A percentile compares a stretch with the other conserved stretches of the same genome.
These are phyloP conservation scores for Alexandromys fortis DNA, from an alignment of 2,113 vertebrate genomes.

Conservation along the genomic window DNA sequence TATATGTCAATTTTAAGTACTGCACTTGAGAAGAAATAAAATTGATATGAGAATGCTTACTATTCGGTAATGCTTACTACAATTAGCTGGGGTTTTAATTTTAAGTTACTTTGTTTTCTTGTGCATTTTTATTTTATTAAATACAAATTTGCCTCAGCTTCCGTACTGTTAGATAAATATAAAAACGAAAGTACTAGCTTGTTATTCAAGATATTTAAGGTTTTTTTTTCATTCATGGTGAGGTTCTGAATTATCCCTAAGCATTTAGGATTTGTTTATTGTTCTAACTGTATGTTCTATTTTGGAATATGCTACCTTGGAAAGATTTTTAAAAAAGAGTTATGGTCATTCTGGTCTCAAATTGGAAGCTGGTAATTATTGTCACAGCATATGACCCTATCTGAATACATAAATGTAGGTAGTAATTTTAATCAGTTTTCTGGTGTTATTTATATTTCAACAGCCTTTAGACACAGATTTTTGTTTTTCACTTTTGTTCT, in stretches of 20 bases:
- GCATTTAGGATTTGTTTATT: not conserved
- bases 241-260: not conserved
- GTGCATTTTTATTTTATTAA: slow-evolving; percentile 19
- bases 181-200: not conserved
- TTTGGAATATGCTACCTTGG: not conserved
- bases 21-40: slow-evolving; percentile 52
- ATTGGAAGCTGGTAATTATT: not conserved
- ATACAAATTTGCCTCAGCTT: not conserved
- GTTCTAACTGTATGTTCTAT: not conserved
- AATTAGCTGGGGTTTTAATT: slow-evolving; percentile 51
- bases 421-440: not conserved
- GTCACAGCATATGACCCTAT: not conserved
- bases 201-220: not conserved
- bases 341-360: not conserved
- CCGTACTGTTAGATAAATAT: not conserved
- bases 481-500: not conserved
- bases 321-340: not conserved
- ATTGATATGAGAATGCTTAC: slow-evolving; percentile 7
- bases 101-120: slow-evolving; percentile 24
- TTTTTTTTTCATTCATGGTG: not conserved
- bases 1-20: not conserved
- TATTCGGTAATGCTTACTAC: slow-evolving; percentile 25
- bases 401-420: not conserved
- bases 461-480: not conserved
- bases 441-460: not conserved